phyloP scores from a whole-genome alignment of 2,888 invertebrate species.

The Cacoxenus indagator region DNA sequence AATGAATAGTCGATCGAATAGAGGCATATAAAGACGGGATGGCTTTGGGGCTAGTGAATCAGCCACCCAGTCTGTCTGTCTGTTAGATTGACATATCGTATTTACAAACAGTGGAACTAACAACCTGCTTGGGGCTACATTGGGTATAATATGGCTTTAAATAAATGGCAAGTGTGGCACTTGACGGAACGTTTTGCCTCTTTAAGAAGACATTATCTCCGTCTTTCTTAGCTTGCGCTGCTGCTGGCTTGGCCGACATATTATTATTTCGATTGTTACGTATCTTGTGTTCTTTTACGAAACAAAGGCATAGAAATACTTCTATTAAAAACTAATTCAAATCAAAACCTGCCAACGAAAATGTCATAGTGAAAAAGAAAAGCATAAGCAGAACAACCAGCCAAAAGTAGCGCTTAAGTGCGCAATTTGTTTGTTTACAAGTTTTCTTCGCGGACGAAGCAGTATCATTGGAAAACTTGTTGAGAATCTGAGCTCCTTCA shows the following conservation, averaged over 20 bases:
- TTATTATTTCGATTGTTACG: constrained; percentile 4
- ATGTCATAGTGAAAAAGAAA: not conserved
- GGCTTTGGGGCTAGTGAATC: too few relatives aligned
- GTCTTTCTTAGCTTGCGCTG: not conserved
- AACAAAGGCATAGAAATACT: not conserved
- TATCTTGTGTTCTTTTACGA: not conserved
- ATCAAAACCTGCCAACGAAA: not conserved
- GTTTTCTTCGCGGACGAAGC: too few relatives aligned
- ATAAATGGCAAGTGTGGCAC: not conserved
- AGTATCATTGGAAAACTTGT: too few relatives aligned
- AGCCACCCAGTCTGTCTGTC: not conserved
- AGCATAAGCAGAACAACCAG: not conserved
- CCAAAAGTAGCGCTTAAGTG: too few relatives aligned
- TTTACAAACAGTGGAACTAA: not conserved
- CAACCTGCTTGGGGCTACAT: not conserved
- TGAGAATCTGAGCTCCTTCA: too few relatives aligned
- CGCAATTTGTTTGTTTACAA: too few relatives aligned
- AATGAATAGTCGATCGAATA: not conserved
- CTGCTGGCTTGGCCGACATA: not conserved
- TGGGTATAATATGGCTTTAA: not conserved
- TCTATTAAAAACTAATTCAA: not conserved
- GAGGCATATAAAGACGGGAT: too few relatives aligned
- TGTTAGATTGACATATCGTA: not conserved
- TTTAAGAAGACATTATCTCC: not conserved
- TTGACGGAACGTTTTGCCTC: not conserved